Evolutionary conservation across 2,888 invertebrate species (phyloP).

Genomic region (Acleris holmiana): DNA sequence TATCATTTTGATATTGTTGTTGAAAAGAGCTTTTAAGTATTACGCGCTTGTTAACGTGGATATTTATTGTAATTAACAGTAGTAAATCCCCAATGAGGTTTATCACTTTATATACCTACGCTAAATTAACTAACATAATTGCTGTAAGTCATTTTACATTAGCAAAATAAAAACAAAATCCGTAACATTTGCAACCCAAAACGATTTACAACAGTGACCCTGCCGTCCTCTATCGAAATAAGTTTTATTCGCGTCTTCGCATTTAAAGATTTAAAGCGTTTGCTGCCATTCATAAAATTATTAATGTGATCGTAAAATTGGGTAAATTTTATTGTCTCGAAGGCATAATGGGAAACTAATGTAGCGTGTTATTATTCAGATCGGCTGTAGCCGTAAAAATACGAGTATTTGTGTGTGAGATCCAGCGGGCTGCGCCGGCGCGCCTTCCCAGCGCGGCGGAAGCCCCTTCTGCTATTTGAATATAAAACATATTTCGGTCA

Average conservation of each 20-base stretch:
- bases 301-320: conserved; percentile 84
- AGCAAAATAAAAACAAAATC: conserved; percentile 7
- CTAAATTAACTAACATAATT: background rate
- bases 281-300: conserved; percentile 85
- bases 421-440: conserved; percentile 52
- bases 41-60: too few relatives aligned
- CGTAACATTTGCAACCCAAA: conserved; percentile 63
- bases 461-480: conserved; percentile 78
- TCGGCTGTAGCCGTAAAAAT: conserved; percentile 81
- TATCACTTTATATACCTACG: too few relatives aligned
- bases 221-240: conserved; percentile 62
- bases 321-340: conserved; percentile 84
- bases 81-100: too few relatives aligned
- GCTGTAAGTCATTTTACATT: background rate
- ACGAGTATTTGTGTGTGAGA: conserved; percentile 72
- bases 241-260: conserved; percentile 75
- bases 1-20: too few relatives aligned
- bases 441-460: conserved; percentile 66
- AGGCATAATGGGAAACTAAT: conserved; percentile 84
- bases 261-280: conserved; percentile 76
- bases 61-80: too few relatives aligned
- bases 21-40: too few relatives aligned
- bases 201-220: conserved; percentile 67
- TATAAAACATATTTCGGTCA: conserved; percentile 79
- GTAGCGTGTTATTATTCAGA: conserved; percentile 85